phyloP scores from a whole-genome alignment of 2,888 invertebrate genomes.

The Yponomeuta sedellus region DNA sequence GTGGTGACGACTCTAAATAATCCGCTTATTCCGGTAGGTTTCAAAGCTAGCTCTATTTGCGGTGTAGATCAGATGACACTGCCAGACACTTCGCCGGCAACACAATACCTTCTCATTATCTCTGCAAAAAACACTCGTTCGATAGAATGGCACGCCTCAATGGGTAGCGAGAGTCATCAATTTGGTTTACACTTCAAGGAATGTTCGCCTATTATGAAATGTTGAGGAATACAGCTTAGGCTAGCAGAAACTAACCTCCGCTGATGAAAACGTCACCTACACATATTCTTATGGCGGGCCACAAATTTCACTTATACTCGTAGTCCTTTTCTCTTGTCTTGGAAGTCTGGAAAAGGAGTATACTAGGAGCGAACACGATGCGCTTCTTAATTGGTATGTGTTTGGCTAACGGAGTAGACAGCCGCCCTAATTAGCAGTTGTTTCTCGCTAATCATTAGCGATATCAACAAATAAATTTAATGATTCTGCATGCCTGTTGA shows the following conservation, averaged over 20 bases:
- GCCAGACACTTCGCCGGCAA: slow-evolving; percentile 16
- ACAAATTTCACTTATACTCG: too few relatives aligned
- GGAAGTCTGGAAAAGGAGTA: too few relatives aligned
- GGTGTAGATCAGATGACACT: too few relatives aligned
- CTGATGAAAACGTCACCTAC: background rate
- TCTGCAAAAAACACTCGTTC: slow-evolving; percentile 21
- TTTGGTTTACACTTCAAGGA: background rate
- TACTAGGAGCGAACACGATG: too few relatives aligned
- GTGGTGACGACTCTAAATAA: background rate
- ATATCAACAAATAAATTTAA: background rate
- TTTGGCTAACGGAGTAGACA: background rate
- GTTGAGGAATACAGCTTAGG: background rate
- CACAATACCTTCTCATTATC: slow-evolving; percentile 22
- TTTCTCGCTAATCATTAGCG: background rate
- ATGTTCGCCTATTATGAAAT: background rate
- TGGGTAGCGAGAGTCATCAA: slow-evolving; percentile 10
- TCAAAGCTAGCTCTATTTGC: background rate
- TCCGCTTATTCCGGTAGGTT: background rate
- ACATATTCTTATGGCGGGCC: too few relatives aligned
- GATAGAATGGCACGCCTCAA: slow-evolving; percentile 21
- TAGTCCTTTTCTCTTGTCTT: too few relatives aligned
- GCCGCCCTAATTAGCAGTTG: background rate
- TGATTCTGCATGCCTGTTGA: background rate
- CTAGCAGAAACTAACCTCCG: background rate
- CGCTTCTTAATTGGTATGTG: background rate